These are phyloP conservation scores for Palythoa grandiflora DNA, from an alignment of 92 coral and sea anemone genomes.

Conservation along the genomic window DNA sequence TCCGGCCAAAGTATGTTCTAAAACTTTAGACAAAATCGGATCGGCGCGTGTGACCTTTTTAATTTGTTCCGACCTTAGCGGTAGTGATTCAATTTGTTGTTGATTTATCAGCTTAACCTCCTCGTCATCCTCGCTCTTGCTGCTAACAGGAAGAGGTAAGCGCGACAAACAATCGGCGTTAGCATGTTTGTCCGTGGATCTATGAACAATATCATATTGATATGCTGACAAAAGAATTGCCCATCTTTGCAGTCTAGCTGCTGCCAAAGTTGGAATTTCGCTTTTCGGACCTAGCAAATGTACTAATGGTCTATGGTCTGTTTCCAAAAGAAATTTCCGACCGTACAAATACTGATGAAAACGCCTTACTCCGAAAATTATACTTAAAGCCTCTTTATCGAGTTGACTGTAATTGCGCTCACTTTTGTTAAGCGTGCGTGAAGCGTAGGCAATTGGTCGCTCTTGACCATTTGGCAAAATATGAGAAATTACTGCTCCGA, in stretches of 20 bases:
- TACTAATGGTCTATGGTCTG: conserved; percentile 68
- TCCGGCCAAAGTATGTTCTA: too few relatives aligned
- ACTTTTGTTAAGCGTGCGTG: conserved; percentile 48
- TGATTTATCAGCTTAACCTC: neutral
- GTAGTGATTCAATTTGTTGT: neutral
- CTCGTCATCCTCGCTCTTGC: too few relatives aligned
- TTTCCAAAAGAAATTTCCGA: conserved; percentile 52
- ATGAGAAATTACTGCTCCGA: conserved; percentile 66
- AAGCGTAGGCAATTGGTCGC: conserved; percentile 56
- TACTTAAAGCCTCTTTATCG: conserved; percentile 48
- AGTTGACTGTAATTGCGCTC: conserved; percentile 54
- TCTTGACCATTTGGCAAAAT: conserved; percentile 54
- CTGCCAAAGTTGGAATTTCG: conserved; percentile 14
- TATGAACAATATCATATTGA: too few relatives aligned
- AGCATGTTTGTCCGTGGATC: neutral
- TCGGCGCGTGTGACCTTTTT: too few relatives aligned
- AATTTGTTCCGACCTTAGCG: too few relatives aligned
- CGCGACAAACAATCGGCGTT: conserved; percentile 18
- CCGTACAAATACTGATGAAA: conserved; percentile 65
- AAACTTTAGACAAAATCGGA: too few relatives aligned
- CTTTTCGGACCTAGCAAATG: conserved; percentile 20
- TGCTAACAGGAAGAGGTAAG: too few relatives aligned
- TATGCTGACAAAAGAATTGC: conserved; percentile 11
- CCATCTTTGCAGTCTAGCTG: conserved; percentile 65
- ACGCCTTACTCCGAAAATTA: conserved; percentile 34